Evolutionary conservation across 1,140 invertebrate species (phyloP).

Genomic region (Caligus rogercresseyi): DNA sequence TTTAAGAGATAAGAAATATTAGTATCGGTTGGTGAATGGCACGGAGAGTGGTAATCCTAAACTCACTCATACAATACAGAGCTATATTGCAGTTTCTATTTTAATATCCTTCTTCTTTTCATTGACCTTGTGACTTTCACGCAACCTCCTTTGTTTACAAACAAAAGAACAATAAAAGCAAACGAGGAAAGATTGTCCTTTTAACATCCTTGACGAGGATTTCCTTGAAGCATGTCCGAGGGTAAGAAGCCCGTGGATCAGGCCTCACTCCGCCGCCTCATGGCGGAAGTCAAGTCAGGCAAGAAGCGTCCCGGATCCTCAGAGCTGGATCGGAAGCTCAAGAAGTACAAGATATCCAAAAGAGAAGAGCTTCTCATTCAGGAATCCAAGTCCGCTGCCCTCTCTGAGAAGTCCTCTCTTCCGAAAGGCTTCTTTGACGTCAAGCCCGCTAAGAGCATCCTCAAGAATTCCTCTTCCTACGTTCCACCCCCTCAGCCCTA

Average conservation of each 20-base stretch:
- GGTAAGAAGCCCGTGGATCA: neutral
- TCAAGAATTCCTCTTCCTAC: neutral
- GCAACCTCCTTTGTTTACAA: no score
- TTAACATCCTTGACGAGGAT: no score
- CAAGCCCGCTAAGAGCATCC: neutral
- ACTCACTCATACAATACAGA: no score
- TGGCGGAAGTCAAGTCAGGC: neutral
- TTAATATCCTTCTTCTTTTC: no score
- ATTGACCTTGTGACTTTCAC: no score
- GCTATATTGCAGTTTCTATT: no score
- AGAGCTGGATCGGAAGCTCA: neutral
- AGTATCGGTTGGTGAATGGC: no score
- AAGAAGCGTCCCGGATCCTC: neutral
- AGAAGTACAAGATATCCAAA: neutral
- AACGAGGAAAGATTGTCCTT: no score
- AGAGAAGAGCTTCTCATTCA: neutral
- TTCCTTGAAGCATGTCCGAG: neutral
- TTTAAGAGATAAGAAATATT: no score
- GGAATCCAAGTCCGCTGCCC: neutral
- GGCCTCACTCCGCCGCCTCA: neutral
- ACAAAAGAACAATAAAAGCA: no score
- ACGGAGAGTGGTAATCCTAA: no score
- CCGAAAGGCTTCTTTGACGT: neutral
- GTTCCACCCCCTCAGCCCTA: neutral
- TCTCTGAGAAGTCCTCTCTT: neutral